These are phyloP conservation scores for Eidolon helvum DNA, from an alignment of 2,113 vertebrate genomes.

Conservation along the genomic window DNA sequence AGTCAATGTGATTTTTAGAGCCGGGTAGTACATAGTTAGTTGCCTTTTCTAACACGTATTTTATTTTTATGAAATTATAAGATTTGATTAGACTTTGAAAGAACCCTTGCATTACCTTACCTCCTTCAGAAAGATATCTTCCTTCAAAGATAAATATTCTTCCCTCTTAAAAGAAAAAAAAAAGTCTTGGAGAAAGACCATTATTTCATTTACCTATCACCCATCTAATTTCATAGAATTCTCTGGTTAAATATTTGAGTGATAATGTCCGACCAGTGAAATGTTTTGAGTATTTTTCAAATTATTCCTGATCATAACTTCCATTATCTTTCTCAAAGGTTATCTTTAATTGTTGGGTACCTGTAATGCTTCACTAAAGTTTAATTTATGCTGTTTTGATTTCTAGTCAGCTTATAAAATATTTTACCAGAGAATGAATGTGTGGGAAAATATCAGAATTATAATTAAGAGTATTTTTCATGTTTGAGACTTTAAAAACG, in stretches of 20 bases:
- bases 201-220: slow-evolving; percentile 28
- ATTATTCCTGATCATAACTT: background rate
- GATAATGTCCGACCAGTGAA: background rate
- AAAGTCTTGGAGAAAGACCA: background rate
- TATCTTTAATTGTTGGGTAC: slow-evolving; percentile 56
- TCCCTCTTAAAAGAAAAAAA: background rate
- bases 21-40: background rate
- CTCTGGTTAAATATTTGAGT: background rate
- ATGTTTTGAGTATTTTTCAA: slow-evolving; percentile 10
- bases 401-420: slow-evolving; percentile 30
- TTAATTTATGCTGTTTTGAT: slow-evolving; percentile 57
- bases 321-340: slow-evolving; percentile 1
- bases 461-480: slow-evolving; percentile 29
- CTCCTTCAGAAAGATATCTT: background rate
- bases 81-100: background rate
- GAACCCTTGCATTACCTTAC: background rate
- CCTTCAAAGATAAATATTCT: background rate
- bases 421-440: slow-evolving; percentile 8
- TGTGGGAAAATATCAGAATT: slow-evolving; percentile 53
- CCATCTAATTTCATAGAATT: slow-evolving; percentile 14
- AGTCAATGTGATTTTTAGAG: background rate
- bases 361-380: slow-evolving; percentile 45
- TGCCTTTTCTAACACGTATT: slow-evolving; percentile 8
- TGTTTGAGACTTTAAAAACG: slow-evolving; percentile 19
- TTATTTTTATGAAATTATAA: slow-evolving; percentile 19